Evolutionary conservation across 2,888 invertebrate genomes (phyloP).

Genomic region (Isoperla grammatica): DNA sequence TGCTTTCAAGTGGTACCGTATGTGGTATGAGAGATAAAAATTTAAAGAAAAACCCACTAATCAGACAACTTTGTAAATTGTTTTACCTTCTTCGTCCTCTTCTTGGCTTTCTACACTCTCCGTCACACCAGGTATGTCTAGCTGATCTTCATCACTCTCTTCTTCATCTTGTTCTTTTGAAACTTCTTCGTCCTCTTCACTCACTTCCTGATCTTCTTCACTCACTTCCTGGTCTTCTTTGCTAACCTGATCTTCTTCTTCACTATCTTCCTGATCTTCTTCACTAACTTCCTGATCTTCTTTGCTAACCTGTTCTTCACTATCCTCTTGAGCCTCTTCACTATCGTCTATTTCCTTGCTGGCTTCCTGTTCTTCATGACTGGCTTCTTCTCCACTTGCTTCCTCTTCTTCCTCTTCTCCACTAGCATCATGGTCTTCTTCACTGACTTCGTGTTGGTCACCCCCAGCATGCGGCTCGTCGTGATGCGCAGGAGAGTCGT

Average conservation of each 20-base stretch:
- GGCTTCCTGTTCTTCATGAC: slow-evolving; percentile 34
- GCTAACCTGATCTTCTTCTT: slow-evolving; percentile 10
- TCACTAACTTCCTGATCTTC: slow-evolving; percentile 38
- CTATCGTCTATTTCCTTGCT: slow-evolving; percentile 37
- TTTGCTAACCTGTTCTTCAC: slow-evolving; percentile 40
- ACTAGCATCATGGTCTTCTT: slow-evolving; percentile 46
- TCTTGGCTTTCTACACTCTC: slow-evolving; percentile 24
- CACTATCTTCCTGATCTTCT: slow-evolving; percentile 13
- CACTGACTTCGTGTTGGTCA: slow-evolving; percentile 37
- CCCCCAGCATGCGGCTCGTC: slow-evolving; percentile 35
- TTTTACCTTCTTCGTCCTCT: slow-evolving; percentile 9
- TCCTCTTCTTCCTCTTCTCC: slow-evolving; percentile 43
- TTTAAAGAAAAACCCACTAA: no score
- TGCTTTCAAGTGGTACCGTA: no score
- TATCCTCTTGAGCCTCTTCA: slow-evolving; percentile 38
- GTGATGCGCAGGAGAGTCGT: slow-evolving; percentile 49
- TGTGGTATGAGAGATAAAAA: no score
- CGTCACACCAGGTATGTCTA: slow-evolving; percentile 21
- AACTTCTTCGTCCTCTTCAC: neutral
- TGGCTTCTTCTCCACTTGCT: slow-evolving; percentile 22
- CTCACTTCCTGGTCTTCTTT: slow-evolving; percentile 30
- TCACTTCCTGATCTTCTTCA: slow-evolving; percentile 29
- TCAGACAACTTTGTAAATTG: no score
- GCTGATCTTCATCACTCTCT: slow-evolving; percentile 34
- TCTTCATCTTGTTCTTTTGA: slow-evolving; percentile 13